phyloP scores from a whole-genome alignment of 2,888 invertebrate species.

The Lypha dubia region DNA sequence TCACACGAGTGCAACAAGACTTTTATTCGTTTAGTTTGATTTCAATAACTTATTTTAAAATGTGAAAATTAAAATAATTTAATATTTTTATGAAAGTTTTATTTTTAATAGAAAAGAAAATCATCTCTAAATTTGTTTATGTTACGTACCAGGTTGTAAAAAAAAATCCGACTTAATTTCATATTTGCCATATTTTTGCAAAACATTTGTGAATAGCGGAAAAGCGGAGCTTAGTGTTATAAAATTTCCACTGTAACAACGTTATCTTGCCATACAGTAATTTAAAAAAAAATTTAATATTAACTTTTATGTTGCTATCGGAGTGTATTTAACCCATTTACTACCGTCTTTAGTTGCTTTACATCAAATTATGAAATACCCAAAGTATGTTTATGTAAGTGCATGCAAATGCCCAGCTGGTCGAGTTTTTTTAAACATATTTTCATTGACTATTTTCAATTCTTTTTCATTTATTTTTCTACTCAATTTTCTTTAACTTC shows the following conservation, averaged over 20 bases:
- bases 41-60: conserved; percentile 38
- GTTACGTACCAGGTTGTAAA: conserved; percentile 7
- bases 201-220: conserved; percentile 2
- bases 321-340: background rate
- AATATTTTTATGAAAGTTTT: background rate
- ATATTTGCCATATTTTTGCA: conserved; percentile 22
- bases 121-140: conserved; percentile 16
- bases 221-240: background rate
- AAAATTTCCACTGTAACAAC: background rate
- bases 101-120: conserved; percentile 41
- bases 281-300: background rate
- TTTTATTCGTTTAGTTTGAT: conserved; percentile 81
- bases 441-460: too few relatives aligned
- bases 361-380: background rate
- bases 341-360: background rate
- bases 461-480: too few relatives aligned
- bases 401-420: too few relatives aligned
- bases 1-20: conserved; percentile 78
- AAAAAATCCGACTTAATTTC: background rate
- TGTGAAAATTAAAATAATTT: conserved; percentile 12
- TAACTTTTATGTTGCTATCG: background rate
- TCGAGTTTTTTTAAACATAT: too few relatives aligned
- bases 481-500: too few relatives aligned
- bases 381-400: too few relatives aligned
- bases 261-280: background rate